Conservation (phyloP, 2,888 invertebrate genomes). For the Syritta pipiens region DNA sequence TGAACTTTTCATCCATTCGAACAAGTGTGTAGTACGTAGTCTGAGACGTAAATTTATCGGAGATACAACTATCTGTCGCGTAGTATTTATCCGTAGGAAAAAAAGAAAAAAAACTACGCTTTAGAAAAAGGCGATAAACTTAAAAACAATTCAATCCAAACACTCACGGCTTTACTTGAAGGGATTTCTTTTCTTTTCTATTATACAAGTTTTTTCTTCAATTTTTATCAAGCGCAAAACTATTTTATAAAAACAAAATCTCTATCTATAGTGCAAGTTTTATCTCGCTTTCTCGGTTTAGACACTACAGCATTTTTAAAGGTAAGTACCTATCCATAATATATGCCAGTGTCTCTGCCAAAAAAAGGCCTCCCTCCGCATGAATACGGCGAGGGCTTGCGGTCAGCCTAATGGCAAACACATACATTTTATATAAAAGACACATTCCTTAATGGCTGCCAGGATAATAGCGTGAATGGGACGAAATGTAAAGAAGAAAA, state of each 20-base stretch:
- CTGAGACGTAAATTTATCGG: conserved; percentile 58
- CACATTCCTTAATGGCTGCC: conserved; percentile 57
- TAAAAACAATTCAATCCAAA: conserved; percentile 19
- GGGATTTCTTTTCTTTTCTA: too few relatives aligned
- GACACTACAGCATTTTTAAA: conserved; percentile 14
- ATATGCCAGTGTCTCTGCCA: conserved; percentile 16
- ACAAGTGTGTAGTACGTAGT: conserved; percentile 67
- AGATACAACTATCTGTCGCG: conserved; percentile 55
- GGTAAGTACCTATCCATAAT: conserved; percentile 40
- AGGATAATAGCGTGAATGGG: conserved; percentile 44
- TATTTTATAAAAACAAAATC: background rate
- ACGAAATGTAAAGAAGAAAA: background rate
- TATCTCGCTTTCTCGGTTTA: background rate
- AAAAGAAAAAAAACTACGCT: conserved; percentile 13
- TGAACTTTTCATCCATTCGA: conserved; percentile 66
- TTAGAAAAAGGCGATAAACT: conserved; percentile 20
- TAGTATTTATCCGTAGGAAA: conserved; percentile 35
- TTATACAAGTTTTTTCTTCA: too few relatives aligned
- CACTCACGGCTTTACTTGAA: too few relatives aligned
- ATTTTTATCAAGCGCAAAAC: conserved; percentile 10
- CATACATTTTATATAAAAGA: conserved; percentile 9
- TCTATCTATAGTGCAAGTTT: background rate
- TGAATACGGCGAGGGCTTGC: conserved; percentile 24
- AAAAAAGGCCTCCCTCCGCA: conserved; percentile 21
- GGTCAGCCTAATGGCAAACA: conserved; percentile 55